Conservation (phyloP, 1,140 invertebrate genomes). For the Caenorhabditis inopinata region DNA sequence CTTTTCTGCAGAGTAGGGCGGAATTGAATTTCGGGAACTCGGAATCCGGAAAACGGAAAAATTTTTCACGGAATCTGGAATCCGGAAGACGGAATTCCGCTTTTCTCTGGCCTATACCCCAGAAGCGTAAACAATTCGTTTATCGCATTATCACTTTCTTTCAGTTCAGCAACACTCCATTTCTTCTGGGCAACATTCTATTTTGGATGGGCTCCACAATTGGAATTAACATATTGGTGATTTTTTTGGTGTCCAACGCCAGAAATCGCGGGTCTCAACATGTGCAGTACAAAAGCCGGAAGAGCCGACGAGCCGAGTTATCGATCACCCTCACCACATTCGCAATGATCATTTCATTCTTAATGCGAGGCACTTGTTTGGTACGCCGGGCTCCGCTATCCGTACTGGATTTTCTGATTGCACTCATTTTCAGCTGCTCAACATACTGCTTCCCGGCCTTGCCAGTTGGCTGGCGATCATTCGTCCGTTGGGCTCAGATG, state of each 20-base stretch:
- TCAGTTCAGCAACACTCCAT: not conserved
- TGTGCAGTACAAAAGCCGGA: not conserved
- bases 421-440: no score
- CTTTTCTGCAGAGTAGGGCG: no score
- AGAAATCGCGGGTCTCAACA: not conserved
- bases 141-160: not conserved
- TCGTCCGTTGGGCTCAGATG: conserved; percentile 8
- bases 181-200: not conserved
- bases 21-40: no score
- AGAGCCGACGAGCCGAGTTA: not conserved
- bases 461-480: conserved; percentile 8
- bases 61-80: no score
- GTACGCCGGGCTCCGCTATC: not conserved
- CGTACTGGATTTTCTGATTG: not conserved
- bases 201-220: conserved; percentile 19
- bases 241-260: not conserved
- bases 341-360: conserved; percentile 11
- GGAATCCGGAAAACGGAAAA: no score
- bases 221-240: not conserved
- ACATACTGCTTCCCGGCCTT: not conserved
- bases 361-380: conserved; percentile 1
- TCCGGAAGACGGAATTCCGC: no score
- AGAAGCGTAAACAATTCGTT: not conserved
- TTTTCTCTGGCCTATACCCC: not conserved
- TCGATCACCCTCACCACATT: not conserved